A percentile compares a stretch with the other conserved stretches of the same genome.
These are phyloP conservation scores for Malacoctenus gilli DNA, from an alignment of 2,797 vertebrate genomes.

Conservation along the genomic window DNA sequence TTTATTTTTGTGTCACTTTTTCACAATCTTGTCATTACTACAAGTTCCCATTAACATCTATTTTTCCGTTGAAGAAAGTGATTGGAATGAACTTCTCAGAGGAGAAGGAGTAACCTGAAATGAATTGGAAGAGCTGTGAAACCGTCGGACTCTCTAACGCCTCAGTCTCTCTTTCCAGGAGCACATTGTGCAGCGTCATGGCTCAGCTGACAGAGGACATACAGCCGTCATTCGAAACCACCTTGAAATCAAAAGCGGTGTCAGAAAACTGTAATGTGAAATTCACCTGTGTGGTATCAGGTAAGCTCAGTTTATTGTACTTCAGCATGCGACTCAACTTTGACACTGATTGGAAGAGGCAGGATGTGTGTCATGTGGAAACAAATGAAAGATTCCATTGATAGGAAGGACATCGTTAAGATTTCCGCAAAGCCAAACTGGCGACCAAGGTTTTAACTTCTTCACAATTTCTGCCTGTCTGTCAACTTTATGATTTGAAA, in stretches of 20 bases:
- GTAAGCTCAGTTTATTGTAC: slow-evolving; percentile 75
- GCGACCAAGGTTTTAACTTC: no score
- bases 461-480: no score
- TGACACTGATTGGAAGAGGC: background rate
- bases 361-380: slow-evolving; percentile 47
- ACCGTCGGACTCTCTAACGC: slow-evolving; percentile 21
- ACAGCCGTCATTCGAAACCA: slow-evolving; percentile 95
- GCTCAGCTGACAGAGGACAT: slow-evolving; percentile 97
- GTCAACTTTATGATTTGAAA: no score
- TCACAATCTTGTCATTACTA: slow-evolving; percentile 57
- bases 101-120: slow-evolving; percentile 27
- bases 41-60: slow-evolving; percentile 65
- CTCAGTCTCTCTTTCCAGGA: slow-evolving; percentile 80
- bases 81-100: slow-evolving; percentile 49
- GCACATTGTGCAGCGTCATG: slow-evolving; percentile 96
- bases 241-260: slow-evolving; percentile 93
- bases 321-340: slow-evolving; percentile 5
- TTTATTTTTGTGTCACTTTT: slow-evolving; percentile 42
- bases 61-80: slow-evolving; percentile 34
- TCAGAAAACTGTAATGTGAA: slow-evolving; percentile 94
- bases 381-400: slow-evolving; percentile 29
- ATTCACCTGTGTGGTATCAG: slow-evolving; percentile 95
- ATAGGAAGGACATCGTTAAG: no score
- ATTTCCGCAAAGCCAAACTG: no score
- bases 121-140: slow-evolving; percentile 9